Percentiles rank a stretch among this genome's conserved stretches.
Evolutionary conservation across 2,888 invertebrate species (phyloP).

Genomic region (Stegophylla sp.): DNA sequence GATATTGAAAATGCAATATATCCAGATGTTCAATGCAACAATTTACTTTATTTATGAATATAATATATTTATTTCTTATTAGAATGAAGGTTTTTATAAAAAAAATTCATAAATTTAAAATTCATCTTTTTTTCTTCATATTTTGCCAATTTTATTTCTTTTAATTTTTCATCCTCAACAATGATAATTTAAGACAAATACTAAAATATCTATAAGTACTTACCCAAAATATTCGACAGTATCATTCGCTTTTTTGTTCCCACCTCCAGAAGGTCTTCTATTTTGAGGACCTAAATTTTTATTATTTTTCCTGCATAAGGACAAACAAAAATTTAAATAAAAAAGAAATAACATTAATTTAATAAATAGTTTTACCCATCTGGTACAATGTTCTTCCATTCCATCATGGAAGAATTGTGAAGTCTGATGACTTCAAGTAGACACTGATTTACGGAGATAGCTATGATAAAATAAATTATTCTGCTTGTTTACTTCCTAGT

Average conservation of each 20-base stretch:
- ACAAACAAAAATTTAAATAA: not conserved
- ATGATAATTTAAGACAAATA: no score
- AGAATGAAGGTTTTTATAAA: no score
- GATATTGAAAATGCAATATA: no score
- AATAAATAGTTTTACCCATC: slow-evolving; percentile 39
- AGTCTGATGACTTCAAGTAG: slow-evolving; percentile 33
- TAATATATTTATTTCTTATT: no score
- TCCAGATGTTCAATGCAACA: no score
- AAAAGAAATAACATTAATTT: not conserved
- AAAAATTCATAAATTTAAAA: no score
- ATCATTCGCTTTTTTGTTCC: slow-evolving; percentile 53
- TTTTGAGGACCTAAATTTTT: slow-evolving; percentile 36
- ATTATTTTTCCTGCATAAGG: slow-evolving; percentile 35
- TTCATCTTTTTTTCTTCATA: no score
- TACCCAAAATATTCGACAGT: slow-evolving; percentile 54
- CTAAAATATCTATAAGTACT: not conserved
- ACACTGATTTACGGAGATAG: not conserved
- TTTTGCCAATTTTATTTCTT: no score
- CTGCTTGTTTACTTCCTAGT: not conserved
- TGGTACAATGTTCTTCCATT: slow-evolving; percentile 54
- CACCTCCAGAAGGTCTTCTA: slow-evolving; percentile 45
- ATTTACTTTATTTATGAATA: no score
- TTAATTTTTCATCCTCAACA: no score
- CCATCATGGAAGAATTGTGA: slow-evolving; percentile 51
- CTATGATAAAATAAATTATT: slow-evolving; percentile 8